Conservation (phyloP, 64 coral and sea anemone species). For the Astreopora myriophthalma region DNA sequence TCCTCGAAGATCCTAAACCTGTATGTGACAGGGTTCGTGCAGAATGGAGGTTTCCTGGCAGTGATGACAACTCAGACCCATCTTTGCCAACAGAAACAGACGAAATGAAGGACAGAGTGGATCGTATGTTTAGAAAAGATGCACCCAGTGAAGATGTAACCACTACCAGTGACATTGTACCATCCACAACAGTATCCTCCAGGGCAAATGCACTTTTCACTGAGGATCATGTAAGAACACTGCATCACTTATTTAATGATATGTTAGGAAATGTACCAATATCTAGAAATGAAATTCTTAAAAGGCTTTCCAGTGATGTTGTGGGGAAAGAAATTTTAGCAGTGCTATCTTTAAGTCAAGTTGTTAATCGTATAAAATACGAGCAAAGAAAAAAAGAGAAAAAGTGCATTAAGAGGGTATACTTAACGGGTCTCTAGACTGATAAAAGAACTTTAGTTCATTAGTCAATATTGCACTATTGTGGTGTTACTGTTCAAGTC, state of each 20-base stretch:
- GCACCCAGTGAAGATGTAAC: constrained; percentile 25
- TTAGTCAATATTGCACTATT: constrained; percentile 26
- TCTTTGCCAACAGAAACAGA: constrained; percentile 44
- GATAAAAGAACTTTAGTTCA: constrained; percentile 23
- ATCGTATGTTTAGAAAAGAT: constrained; percentile 25
- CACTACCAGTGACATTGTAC: constrained; percentile 12
- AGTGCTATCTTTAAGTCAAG: background rate
- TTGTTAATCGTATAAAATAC: no score
- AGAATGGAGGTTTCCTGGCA: constrained; percentile 32
- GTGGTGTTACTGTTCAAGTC: constrained; percentile 24
- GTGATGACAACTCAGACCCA: background rate
- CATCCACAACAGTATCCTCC: constrained; percentile 12
- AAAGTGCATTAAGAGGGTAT: background rate
- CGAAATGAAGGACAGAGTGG: background rate
- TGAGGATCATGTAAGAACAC: constrained; percentile 28
- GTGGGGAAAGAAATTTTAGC: constrained; percentile 10
- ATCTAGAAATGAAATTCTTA: constrained; percentile 19
- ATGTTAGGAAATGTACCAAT: constrained; percentile 35
- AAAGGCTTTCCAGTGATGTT: constrained; percentile 18
- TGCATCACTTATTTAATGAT: background rate
- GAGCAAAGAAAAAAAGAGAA: no score
- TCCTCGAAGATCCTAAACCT: constrained; percentile 41
- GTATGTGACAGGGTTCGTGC: constrained; percentile 29
- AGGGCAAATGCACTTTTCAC: constrained; percentile 31
- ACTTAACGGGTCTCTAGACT: constrained; percentile 21